Base-by-base conservation (phyloP, 2,113 vertebrate genomes). In the Aegotheles bennettii region DNA sequence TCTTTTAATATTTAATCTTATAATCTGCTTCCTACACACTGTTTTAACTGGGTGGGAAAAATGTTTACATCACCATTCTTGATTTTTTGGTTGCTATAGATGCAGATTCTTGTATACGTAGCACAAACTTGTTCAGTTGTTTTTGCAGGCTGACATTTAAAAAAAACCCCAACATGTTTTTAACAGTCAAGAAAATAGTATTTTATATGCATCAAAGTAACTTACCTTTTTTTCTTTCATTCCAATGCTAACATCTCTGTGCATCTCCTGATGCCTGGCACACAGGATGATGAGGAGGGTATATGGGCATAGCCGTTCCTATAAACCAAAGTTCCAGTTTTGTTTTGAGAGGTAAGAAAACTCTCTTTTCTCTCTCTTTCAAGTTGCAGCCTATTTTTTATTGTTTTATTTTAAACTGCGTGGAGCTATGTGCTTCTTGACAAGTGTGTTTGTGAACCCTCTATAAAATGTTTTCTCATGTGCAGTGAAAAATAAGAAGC, bases 211-310 rank as follows among this genome's bases (percentile, higher is more conserved):
- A 95, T 54, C 60, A 59, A 64, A 87, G 89, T 98, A 93, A 98
- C 95, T 98, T 98, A 98, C 80, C 67, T 98, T 98, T 96, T 98
- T 87, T 97, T 97, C 94, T 98, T 97, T 98, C 97, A 75, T 97
- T 97, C 96, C 97, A 95, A 94, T 96, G 96, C 95, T 96, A 94
- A 95, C 98, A 81, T 54, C 89, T 93, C 93, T 96, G 84, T 94
- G 94, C 96, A 96, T 97, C 96, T 96, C 92, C 92, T 95, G 67
- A 94, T 97, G 35, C 77, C 82, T 95, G 97, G 90, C 84, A 94
- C 90, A 54, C 98, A 99, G 99, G 99, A 99, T 98, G 99, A 99
- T 65, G 99, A 99, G 98, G 99, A 99, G 98, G 99, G 99, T 91
- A 99, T 99, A 97, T 99, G 99, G 99, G 99, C 99, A 96, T 99